phyloP scores from a whole-genome alignment of 2,113 vertebrate species.

The Protomyctophum bolini region DNA sequence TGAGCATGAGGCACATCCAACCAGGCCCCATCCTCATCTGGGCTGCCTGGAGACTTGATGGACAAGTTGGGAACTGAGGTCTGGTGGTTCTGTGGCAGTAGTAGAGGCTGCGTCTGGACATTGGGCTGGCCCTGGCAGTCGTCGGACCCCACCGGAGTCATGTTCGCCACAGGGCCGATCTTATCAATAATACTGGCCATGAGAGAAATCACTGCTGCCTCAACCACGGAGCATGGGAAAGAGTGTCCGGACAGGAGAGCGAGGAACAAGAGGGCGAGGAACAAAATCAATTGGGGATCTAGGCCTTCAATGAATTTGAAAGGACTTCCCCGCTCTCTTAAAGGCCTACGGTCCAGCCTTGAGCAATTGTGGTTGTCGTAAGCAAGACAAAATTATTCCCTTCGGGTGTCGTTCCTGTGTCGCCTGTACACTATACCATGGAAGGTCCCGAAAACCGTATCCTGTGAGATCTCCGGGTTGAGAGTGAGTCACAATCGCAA shows the following conservation, averaged over 20 bases:
- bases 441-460: too few relatives aligned
- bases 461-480: too few relatives aligned
- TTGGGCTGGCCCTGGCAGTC: conserved; percentile 98
- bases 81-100: conserved; percentile 98
- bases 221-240: conserved; percentile 84
- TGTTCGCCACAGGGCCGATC: conserved; percentile 99
- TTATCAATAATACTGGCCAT: conserved; percentile 98
- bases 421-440: too few relatives aligned
- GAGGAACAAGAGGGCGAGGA: conserved; percentile 67
- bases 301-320: conserved; percentile 57
- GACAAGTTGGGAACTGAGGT: conserved; percentile 97
- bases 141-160: conserved; percentile 99
- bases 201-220: conserved; percentile 98
- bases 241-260: conserved; percentile 91
- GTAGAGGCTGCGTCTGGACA: conserved; percentile 96
- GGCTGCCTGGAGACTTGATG: conserved; percentile 98
- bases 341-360: too few relatives aligned
- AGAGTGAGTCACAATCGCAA: too few relatives aligned
- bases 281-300: conserved; percentile 97
- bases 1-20: conserved; percentile 89
- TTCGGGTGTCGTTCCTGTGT: too few relatives aligned
- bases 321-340: too few relatives aligned
- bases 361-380: too few relatives aligned
- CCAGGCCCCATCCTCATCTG: conserved; percentile 89
- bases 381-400: too few relatives aligned